phyloP scores from a whole-genome alignment of 2,888 invertebrate genomes.

The Rhamphomyia laevipes region DNA sequence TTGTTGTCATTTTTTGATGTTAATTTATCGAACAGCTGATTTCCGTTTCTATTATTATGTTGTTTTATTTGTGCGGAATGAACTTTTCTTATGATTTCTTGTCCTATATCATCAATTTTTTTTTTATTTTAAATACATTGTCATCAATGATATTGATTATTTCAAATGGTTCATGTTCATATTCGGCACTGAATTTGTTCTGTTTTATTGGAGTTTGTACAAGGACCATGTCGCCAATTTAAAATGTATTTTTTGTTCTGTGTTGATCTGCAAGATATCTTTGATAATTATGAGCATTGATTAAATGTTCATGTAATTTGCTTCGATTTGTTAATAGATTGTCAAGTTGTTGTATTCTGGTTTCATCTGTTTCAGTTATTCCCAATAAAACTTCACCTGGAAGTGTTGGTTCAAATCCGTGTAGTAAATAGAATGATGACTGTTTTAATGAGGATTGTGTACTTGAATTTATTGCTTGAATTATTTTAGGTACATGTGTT shows the following conservation, averaged over 20 bases:
- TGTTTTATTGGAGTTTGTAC: not conserved
- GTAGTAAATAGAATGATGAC: not conserved
- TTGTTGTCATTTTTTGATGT: too few species aligned
- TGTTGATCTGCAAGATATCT: not conserved
- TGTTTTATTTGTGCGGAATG: not conserved
- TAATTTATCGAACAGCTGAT: too few species aligned
- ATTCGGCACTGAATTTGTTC: not conserved
- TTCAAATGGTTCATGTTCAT: constrained; percentile 1
- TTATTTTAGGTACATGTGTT: not conserved
- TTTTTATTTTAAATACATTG: not conserved
- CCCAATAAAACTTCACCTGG: not conserved
- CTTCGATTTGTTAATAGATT: not conserved
- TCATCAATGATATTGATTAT: not conserved
- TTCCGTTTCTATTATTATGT: not conserved
- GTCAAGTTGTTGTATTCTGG: not conserved
- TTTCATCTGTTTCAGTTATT: not conserved
- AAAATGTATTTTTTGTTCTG: not conserved
- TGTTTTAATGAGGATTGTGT: not conserved
- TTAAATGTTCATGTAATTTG: not conserved
- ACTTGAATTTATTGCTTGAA: not conserved
- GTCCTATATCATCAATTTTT: not conserved
- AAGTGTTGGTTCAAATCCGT: not conserved
- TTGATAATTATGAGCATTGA: not conserved
- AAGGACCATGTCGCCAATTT: not conserved
- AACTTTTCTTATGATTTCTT: not conserved